A percentile compares a stretch with the other conserved stretches of the same genome.
phyloP scores from a whole-genome alignment of 2,797 vertebrate species.

The Bradypodion ventrale region DNA sequence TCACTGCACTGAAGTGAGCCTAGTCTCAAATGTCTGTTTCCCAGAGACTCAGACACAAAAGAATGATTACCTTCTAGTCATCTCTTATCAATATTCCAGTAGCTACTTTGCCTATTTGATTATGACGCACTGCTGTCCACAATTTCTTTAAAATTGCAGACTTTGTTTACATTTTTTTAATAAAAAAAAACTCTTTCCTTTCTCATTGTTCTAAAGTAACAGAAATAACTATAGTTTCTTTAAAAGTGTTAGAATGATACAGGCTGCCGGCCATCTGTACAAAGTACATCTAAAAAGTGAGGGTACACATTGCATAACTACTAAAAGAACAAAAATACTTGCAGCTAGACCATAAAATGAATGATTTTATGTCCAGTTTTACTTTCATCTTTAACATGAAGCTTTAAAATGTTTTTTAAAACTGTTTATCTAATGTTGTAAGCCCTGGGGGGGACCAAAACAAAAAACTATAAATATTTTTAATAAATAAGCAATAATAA shows the following conservation, averaged over 20 bases:
- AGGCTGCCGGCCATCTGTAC: background rate
- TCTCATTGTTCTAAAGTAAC: background rate
- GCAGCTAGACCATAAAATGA: background rate
- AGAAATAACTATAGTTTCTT: background rate
- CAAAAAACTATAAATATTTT: too few relatives aligned
- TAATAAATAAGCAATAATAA: too few relatives aligned
- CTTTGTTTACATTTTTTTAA: background rate
- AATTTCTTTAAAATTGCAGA: background rate
- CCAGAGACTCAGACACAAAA: conserved; percentile 1
- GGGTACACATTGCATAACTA: background rate
- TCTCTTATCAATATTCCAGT: conserved; percentile 8
- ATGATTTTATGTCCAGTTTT: background rate
- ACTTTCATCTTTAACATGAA: too few relatives aligned
- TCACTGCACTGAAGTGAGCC: background rate
- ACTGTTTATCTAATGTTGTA: too few relatives aligned
- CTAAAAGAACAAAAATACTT: background rate
- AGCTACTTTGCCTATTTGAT: background rate
- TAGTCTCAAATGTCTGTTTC: background rate
- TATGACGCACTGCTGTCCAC: background rate
- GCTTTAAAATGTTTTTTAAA: too few relatives aligned
- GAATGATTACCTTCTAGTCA: background rate
- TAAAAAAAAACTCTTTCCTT: background rate
- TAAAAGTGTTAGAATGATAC: background rate
- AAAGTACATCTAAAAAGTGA: background rate
- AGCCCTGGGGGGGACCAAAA: too few relatives aligned